phyloP scores from a whole-genome alignment of 2,113 vertebrate genomes.

The Chamaea fasciata region DNA sequence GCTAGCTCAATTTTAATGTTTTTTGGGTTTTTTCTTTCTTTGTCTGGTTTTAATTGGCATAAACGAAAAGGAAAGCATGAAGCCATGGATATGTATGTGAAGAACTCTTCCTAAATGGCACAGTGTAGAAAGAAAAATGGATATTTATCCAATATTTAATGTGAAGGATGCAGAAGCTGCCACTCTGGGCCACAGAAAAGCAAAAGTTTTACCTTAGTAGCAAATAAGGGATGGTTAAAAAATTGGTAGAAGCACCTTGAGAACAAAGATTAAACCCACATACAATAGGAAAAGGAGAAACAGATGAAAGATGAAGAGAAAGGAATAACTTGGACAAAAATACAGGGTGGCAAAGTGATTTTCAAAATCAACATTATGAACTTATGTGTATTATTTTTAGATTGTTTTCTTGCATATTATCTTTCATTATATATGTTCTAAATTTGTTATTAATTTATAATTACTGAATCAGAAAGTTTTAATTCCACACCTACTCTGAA shows the following conservation, averaged over 20 bases:
- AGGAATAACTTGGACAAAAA: background rate
- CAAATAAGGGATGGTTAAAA: background rate
- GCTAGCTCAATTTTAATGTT: background rate
- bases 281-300: background rate
- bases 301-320: background rate
- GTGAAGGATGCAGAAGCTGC: background rate
- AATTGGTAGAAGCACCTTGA: background rate
- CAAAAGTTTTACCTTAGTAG: background rate
- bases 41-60: background rate
- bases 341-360: background rate
- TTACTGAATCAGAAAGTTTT: background rate
- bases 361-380: background rate
- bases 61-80: background rate
- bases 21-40: background rate
- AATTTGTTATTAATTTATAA: background rate
- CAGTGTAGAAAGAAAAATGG: background rate
- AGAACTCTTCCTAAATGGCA: background rate
- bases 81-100: background rate
- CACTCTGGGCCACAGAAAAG: background rate
- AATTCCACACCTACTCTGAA: background rate
- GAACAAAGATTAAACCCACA: background rate
- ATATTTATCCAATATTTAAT: background rate
- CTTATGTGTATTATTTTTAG: background rate
- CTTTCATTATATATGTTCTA: background rate
- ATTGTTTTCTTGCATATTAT: background rate